Conservation (phyloP, 2,113 vertebrate genomes). For the Cebidichthys violaceus region DNA sequence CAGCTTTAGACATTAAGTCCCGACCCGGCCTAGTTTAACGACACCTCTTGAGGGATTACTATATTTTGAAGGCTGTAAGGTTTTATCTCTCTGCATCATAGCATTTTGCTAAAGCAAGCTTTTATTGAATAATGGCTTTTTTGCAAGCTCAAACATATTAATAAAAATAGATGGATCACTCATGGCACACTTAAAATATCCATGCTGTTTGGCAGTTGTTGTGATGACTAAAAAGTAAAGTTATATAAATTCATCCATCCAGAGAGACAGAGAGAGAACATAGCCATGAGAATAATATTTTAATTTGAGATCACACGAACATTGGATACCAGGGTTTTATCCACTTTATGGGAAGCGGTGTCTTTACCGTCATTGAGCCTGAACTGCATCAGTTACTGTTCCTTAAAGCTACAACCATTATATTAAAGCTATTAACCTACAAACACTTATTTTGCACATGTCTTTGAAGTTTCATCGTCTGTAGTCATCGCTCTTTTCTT, state of each 20-base stretch:
- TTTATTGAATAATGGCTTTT: background rate
- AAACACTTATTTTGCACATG: too few relatives aligned
- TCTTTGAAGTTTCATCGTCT: background rate
- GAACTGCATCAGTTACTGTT: too few relatives aligned
- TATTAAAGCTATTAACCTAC: too few relatives aligned
- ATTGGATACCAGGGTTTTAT: too few relatives aligned
- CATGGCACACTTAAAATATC: background rate
- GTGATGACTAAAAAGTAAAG: background rate
- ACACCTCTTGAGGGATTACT: background rate
- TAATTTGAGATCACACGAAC: too few relatives aligned
- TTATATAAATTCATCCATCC: background rate
- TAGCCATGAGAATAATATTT: too few relatives aligned
- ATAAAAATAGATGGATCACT: background rate
- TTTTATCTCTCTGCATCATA: background rate
- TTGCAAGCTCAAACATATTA: background rate
- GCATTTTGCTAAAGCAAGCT: background rate
- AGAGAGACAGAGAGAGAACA: too few relatives aligned
- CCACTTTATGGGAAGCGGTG: too few relatives aligned
- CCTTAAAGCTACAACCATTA: too few relatives aligned
- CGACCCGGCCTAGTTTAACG: background rate
- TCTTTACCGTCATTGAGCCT: too few relatives aligned
- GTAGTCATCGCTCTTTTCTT: too few relatives aligned
- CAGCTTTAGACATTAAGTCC: background rate
- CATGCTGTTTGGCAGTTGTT: background rate
- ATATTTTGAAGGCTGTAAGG: background rate